These are phyloP conservation scores for Drosophila sp. DNA, from an alignment of 1,140 invertebrate species.

Conservation along the genomic window DNA sequence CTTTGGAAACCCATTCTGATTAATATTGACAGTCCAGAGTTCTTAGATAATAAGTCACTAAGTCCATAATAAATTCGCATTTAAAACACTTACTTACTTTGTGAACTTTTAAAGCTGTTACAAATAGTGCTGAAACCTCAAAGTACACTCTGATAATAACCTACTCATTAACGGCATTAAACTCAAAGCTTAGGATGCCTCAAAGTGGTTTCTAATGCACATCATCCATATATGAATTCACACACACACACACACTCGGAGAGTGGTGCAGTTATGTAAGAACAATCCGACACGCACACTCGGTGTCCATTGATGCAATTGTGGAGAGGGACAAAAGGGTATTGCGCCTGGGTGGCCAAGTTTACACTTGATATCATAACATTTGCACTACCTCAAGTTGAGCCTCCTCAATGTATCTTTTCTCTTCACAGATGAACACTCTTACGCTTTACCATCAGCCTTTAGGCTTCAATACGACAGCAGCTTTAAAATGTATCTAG, in stretches of 20 bases:
- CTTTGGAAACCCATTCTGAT: too few relatives aligned
- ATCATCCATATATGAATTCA: neutral
- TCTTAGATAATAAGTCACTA: too few relatives aligned
- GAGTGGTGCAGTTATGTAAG: neutral
- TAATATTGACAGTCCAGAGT: too few relatives aligned
- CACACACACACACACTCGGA: neutral
- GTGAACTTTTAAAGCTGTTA: neutral
- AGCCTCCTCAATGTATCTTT: conserved; percentile 22
- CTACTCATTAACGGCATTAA: conserved; percentile 22
- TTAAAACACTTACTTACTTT: too few relatives aligned
- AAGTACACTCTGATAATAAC: neutral
- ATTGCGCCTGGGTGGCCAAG: neutral
- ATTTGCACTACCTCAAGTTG: conserved; percentile 11
- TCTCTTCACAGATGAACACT: conserved; percentile 36
- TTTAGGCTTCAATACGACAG: neutral
- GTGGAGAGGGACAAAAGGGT: neutral
- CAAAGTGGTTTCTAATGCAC: conserved; percentile 10
- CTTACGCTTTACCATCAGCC: neutral
- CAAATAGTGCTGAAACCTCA: neutral
- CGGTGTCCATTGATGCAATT: conserved; percentile 2
- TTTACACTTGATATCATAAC: conserved; percentile 53
- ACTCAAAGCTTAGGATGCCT: conserved; percentile 8
- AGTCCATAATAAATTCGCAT: too few relatives aligned
- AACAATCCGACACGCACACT: conserved; percentile 6
- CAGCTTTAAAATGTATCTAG: conserved; percentile 17